Evolutionary conservation across 2,113 vertebrate genomes (phyloP).

Genomic region (Pygoscelis adeliae): DNA sequence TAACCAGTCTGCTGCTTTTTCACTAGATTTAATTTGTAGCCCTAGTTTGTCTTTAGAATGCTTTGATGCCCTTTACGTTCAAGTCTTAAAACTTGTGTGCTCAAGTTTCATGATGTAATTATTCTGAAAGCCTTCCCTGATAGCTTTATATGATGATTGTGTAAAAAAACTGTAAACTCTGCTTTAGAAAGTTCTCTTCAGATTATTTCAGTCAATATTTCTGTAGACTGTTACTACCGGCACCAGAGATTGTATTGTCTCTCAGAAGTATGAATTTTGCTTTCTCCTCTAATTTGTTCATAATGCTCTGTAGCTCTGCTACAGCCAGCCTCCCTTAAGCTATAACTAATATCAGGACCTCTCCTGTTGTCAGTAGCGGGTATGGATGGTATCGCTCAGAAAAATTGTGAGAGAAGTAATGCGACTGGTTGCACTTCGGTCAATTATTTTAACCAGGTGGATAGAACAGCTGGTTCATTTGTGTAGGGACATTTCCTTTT

Average conservation of each 20-base stretch:
- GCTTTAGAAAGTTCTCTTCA: background rate
- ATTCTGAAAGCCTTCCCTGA: background rate
- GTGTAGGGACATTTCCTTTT: background rate
- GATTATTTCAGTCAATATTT: background rate
- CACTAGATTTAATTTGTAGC: slow-evolving; percentile 19
- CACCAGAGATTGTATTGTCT: background rate
- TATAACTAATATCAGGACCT: background rate
- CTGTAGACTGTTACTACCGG: background rate
- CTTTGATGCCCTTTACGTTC: slow-evolving; percentile 39
- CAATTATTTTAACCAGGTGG: background rate
- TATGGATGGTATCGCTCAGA: background rate
- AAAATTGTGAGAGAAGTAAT: background rate
- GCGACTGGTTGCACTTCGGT: background rate
- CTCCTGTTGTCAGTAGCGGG: background rate
- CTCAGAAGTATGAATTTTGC: background rate
- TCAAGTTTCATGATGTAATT: slow-evolving; percentile 27
- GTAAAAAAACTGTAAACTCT: slow-evolving; percentile 14
- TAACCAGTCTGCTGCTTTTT: background rate
- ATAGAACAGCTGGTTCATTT: background rate
- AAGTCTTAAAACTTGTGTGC: slow-evolving; percentile 1
- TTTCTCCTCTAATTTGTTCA: background rate
- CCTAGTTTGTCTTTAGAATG: slow-evolving; percentile 7
- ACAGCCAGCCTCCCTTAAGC: background rate
- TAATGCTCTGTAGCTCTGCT: background rate
- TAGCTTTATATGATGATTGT: background rate